A percentile compares a stretch with the other conserved stretches of the same genome.
Evolutionary conservation across 2,113 vertebrate genomes (phyloP).

Genomic region (Toxotes chatareus): DNA sequence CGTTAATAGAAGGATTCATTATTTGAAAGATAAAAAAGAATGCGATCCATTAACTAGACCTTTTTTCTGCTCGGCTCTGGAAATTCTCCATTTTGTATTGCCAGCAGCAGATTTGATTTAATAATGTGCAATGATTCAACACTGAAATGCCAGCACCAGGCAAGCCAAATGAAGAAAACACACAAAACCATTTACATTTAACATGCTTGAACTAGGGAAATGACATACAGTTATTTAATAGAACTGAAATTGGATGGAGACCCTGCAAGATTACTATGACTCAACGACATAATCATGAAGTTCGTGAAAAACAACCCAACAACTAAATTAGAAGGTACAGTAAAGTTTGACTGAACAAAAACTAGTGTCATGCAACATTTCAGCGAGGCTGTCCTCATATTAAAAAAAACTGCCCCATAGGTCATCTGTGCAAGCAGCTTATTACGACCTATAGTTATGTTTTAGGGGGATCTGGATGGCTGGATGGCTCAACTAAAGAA

Average conservation of each 20-base stretch:
- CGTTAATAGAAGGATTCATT: conserved; percentile 68
- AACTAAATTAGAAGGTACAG: conserved; percentile 2
- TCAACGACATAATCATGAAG: conserved; percentile 3
- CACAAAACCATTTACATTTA: conserved; percentile 16
- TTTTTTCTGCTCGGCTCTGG: conserved; percentile 29
- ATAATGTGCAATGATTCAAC: conserved; percentile 65
- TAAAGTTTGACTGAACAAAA: conserved; percentile 26
- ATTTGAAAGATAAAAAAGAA: conserved; percentile 67
- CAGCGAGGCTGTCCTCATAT: background rate
- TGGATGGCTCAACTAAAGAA: background rate
- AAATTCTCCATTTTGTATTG: conserved; percentile 67
- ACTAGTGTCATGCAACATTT: background rate
- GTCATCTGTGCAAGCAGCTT: background rate
- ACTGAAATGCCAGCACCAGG: conserved; percentile 35
- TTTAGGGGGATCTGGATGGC: background rate
- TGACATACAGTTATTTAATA: conserved; percentile 22
- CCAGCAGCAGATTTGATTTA: conserved; percentile 72
- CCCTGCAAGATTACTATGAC: conserved; percentile 13
- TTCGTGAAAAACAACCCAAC: background rate
- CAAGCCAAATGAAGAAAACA: conserved; percentile 34
- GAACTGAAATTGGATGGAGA: conserved; percentile 38
- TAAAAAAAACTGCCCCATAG: background rate
- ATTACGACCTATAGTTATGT: background rate
- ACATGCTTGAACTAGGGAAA: conserved; percentile 18
- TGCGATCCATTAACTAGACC: conserved; percentile 56